phyloP scores from a whole-genome alignment of 2,888 invertebrate species.

The Graphium colonna region DNA sequence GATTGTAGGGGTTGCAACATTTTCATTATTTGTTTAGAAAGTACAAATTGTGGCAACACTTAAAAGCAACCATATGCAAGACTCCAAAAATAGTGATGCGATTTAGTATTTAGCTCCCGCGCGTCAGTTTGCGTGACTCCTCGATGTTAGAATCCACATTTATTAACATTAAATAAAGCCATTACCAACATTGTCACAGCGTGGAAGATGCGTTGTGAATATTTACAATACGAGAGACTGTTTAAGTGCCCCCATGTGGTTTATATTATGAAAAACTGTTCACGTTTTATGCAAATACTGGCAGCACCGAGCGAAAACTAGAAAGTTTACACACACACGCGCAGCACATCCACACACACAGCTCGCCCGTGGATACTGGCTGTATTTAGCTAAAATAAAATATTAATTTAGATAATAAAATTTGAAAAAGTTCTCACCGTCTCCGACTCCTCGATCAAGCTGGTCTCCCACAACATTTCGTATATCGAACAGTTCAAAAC shows the following conservation, averaged over 20 bases:
- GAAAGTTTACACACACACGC: slow-evolving; percentile 71
- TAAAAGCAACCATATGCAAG: slow-evolving; percentile 20
- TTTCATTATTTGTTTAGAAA: slow-evolving; percentile 5
- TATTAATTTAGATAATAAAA: slow-evolving; percentile 1
- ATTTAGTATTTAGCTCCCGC: slow-evolving; percentile 25
- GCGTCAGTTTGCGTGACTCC: slow-evolving; percentile 32
- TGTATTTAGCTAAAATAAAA: slow-evolving; percentile 20
- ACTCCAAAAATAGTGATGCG: slow-evolving; percentile 33
- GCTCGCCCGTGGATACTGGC: background rate
- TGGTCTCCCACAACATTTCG: slow-evolving; percentile 72
- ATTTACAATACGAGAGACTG: slow-evolving; percentile 61
- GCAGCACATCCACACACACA: slow-evolving; percentile 37
- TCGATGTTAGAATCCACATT: slow-evolving; percentile 47
- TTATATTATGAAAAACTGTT: slow-evolving; percentile 77
- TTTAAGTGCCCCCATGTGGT: slow-evolving; percentile 65
- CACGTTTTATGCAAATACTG: slow-evolving; percentile 78
- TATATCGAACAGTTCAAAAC: slow-evolving; percentile 52
- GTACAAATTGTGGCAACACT: background rate
- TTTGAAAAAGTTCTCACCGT: slow-evolving; percentile 53
- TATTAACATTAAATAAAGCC: slow-evolving; percentile 60
- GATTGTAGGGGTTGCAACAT: background rate
- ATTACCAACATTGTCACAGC: slow-evolving; percentile 61
- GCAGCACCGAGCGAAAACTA: slow-evolving; percentile 75
- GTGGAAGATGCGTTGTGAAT: slow-evolving; percentile 56
- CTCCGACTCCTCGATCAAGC: slow-evolving; percentile 68